Conservation (phyloP, 30 jellyfish, hydroid and myxozoan species). For the Aurelia coerulea region DNA sequence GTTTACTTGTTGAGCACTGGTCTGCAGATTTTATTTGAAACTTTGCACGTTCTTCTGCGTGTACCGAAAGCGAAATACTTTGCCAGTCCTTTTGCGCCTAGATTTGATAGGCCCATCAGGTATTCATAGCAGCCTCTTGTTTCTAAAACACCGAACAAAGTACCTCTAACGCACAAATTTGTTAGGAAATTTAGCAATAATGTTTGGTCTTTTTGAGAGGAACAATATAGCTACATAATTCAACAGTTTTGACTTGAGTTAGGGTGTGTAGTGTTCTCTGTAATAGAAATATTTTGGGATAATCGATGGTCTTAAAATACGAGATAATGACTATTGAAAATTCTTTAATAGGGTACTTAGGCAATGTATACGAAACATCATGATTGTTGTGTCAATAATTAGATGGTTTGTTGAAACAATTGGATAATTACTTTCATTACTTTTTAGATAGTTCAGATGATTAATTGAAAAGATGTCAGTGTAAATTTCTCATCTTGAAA, state of each 20-base stretch:
- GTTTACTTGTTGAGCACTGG: too few relatives aligned
- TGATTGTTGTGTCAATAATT: conserved; percentile 5
- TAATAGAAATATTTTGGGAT: conserved; percentile 28
- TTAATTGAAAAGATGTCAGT: conserved; percentile 14
- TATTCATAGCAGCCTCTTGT: too few relatives aligned
- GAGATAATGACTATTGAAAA: conserved; percentile 5
- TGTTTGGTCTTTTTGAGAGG: not conserved
- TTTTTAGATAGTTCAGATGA: not conserved
- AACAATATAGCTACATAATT: not conserved
- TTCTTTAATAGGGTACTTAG: conserved; percentile 25
- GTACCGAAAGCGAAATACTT: too few relatives aligned
- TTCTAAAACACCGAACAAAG: too few relatives aligned
- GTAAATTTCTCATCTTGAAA: conserved; percentile 32
- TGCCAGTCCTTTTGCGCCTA: too few relatives aligned
- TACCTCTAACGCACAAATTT: not conserved
- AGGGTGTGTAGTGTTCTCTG: not conserved
- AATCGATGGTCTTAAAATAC: not conserved
- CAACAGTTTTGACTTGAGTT: not conserved
- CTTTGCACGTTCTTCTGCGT: too few relatives aligned
- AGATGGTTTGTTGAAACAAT: not conserved
- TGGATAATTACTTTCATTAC: not conserved
- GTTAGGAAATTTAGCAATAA: not conserved
- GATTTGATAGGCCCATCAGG: too few relatives aligned
- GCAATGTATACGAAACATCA: conserved; percentile 14
- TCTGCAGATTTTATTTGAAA: too few relatives aligned